Evolutionary conservation across 1,140 invertebrate genomes (phyloP).

Genomic region (Lithobius niger): DNA sequence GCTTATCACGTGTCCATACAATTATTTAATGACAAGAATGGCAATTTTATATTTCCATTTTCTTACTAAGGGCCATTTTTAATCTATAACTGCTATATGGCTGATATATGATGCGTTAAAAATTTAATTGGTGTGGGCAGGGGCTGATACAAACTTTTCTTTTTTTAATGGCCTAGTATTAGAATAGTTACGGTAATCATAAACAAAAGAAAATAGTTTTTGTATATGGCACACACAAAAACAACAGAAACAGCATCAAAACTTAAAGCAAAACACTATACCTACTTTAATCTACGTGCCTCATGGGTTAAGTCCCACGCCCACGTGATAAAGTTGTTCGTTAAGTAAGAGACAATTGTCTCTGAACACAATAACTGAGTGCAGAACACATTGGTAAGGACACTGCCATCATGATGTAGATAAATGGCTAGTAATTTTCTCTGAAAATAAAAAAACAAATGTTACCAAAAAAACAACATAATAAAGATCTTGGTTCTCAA

Average conservation of each 20-base stretch:
- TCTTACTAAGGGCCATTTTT: too few species aligned
- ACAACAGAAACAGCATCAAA: too few species aligned
- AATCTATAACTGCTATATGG: too few species aligned
- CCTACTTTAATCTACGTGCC: slow-evolving; percentile 62
- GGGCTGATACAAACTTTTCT: too few species aligned
- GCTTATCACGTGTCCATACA: too few species aligned
- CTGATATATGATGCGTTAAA: too few species aligned
- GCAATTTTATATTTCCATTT: too few species aligned
- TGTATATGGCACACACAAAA: too few species aligned
- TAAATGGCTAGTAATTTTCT: slow-evolving; percentile 82
- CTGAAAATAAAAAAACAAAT: slow-evolving; percentile 41
- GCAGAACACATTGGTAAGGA: slow-evolving; percentile 90
- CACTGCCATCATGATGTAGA: slow-evolving; percentile 84
- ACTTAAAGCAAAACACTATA: too few species aligned
- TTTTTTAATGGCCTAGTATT: too few species aligned
- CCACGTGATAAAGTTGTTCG: slow-evolving; percentile 78
- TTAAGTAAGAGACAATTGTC: slow-evolving; percentile 69
- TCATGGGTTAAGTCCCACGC: slow-evolving; percentile 88
- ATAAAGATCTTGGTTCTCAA: neutral
- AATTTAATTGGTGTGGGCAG: too few species aligned
- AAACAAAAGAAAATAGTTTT: neutral
- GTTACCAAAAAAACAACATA: neutral
- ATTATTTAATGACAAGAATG: too few species aligned
- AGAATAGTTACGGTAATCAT: slow-evolving; percentile 19
- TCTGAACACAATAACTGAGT: slow-evolving; percentile 82